Evolutionary conservation across 2,113 vertebrate species (phyloP).

Genomic region (mouse (Mus musculus)): GRCm39 chr17:89701001-89701500

Average conservation of each 20-base stretch:
- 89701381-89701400: not conserved
- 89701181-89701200: not conserved
- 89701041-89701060: not conserved
- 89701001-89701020: not conserved
- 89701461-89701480: not conserved
- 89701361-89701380: not conserved
- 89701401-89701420: not conserved
- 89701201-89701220: not conserved
- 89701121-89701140: accelerated
- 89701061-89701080: not conserved
- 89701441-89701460: not conserved
- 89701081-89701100: not conserved
- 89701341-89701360: not conserved
- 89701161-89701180: not conserved
- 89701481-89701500: not conserved
- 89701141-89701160: not conserved
- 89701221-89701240: not conserved
- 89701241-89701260: not conserved
- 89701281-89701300: not conserved
- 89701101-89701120: not conserved
- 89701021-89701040: not conserved
- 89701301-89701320: not conserved
- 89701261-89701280: not conserved
- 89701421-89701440: slow-evolving; percentile 7
- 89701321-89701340: not conserved